These are phyloP conservation scores for Enteromius radiatus DNA, from an alignment of 2,797 vertebrate species.

Conservation along the genomic window DNA sequence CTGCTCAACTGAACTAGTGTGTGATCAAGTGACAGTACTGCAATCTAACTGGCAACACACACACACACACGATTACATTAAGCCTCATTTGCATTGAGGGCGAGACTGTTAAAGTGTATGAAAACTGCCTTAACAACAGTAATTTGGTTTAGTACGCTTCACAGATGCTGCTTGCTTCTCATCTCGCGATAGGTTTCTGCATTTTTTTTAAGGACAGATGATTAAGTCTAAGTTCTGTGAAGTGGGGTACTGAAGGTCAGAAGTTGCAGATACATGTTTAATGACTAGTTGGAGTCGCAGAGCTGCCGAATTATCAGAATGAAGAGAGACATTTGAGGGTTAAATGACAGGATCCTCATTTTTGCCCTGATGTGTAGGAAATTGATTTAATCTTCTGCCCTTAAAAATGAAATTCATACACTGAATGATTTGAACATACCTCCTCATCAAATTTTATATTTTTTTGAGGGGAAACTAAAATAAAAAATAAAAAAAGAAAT, in stretches of 20 bases:
- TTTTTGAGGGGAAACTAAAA: background rate
- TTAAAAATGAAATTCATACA: background rate
- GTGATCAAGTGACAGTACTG: slow-evolving; percentile 26
- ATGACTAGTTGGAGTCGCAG: too few relatives aligned
- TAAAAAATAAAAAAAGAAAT: background rate
- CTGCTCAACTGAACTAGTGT: slow-evolving; percentile 21
- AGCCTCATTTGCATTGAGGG: slow-evolving; percentile 29
- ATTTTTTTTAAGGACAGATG: background rate
- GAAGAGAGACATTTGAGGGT: background rate
- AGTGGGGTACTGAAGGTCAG: background rate
- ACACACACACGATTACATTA: slow-evolving; percentile 39
- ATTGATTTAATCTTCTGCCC: background rate
- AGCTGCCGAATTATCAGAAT: background rate
- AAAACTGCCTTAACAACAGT: background rate
- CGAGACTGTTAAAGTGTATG: slow-evolving; percentile 23
- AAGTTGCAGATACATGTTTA: background rate
- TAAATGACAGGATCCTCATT: background rate
- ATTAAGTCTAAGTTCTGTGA: background rate
- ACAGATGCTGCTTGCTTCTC: background rate
- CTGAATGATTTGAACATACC: background rate
- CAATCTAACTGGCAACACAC: slow-evolving; percentile 22
- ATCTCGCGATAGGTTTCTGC: background rate
- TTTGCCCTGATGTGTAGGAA: background rate
- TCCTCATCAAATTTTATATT: background rate
- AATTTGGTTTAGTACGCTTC: slow-evolving; percentile 15